Percentiles rank a stretch among this genome's conserved stretches.
Evolutionary conservation across 2,797 vertebrate species (phyloP).

Genomic region (Coendou prehensilis): DNA sequence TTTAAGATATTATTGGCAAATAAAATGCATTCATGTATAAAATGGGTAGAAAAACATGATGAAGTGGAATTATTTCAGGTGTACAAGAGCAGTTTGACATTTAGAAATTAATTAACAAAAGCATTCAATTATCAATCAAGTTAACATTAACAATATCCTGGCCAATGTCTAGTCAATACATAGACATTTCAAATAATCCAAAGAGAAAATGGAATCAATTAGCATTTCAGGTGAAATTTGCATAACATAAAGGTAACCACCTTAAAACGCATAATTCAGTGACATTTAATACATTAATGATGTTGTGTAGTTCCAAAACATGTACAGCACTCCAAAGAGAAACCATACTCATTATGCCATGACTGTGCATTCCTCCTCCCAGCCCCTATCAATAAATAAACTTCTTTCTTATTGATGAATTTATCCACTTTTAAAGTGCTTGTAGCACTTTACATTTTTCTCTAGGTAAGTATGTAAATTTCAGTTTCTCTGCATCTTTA

Average conservation of each 20-base stretch:
- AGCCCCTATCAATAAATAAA: not conserved
- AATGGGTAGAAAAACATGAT: not conserved
- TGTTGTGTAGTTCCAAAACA: not conserved
- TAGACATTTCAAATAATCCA: constrained; percentile 18
- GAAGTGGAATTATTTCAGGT: not conserved
- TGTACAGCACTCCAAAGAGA: not conserved
- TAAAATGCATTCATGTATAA: not conserved
- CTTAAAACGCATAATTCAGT: not conserved
- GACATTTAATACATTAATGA: not conserved
- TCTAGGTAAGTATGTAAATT: not conserved
- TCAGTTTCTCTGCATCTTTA: not conserved
- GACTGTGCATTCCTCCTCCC: not conserved
- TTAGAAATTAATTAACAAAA: constrained; percentile 15
- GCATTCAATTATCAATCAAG: not conserved
- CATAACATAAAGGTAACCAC: not conserved
- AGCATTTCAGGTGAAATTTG: not conserved
- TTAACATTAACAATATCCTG: not conserved
- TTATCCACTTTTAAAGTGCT: not conserved
- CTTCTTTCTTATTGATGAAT: not conserved
- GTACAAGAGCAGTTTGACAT: not conserved
- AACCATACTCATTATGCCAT: not conserved
- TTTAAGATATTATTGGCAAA: not conserved
- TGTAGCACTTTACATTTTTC: not conserved
- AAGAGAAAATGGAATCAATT: not conserved
- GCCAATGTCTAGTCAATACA: not conserved